phyloP scores from a whole-genome alignment of 2,113 vertebrate species.

The Numida meleagris region DNA sequence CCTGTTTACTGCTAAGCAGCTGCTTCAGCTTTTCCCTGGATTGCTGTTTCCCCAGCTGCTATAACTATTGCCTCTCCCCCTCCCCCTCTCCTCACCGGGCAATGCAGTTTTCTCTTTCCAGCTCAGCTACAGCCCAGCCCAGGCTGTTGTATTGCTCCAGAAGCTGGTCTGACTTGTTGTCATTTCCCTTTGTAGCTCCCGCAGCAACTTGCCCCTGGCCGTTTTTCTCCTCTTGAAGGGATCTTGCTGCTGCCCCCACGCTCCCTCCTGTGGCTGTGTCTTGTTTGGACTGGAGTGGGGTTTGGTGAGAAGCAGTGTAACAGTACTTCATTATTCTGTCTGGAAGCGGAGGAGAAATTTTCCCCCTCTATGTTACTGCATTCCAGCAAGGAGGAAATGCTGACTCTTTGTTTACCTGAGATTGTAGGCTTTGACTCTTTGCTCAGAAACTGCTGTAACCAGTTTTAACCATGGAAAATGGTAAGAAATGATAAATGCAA shows the following conservation, averaged over 20 bases:
- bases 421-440: not conserved
- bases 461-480: not conserved
- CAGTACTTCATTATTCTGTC: not conserved
- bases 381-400: not conserved
- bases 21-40: not conserved
- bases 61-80: not conserved
- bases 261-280: not conserved
- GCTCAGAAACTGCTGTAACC: not conserved
- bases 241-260: not conserved
- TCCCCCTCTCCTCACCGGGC: not conserved
- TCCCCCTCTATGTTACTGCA: not conserved
- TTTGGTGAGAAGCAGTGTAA: not conserved
- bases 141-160: not conserved
- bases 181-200: not conserved
- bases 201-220: conserved; percentile 2
- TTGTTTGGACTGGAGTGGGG: not conserved
- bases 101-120: not conserved
- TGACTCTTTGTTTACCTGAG: not conserved
- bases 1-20: not conserved
- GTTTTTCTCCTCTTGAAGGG: not conserved
- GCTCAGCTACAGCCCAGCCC: not conserved
- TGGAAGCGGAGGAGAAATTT: not conserved
- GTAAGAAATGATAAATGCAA: not conserved
- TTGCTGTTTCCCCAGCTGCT: not conserved
- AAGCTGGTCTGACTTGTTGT: conserved; percentile 8